phyloP scores from a whole-genome alignment of 1,140 invertebrate genomes.

The Temnothorax curvispinosus region DNA sequence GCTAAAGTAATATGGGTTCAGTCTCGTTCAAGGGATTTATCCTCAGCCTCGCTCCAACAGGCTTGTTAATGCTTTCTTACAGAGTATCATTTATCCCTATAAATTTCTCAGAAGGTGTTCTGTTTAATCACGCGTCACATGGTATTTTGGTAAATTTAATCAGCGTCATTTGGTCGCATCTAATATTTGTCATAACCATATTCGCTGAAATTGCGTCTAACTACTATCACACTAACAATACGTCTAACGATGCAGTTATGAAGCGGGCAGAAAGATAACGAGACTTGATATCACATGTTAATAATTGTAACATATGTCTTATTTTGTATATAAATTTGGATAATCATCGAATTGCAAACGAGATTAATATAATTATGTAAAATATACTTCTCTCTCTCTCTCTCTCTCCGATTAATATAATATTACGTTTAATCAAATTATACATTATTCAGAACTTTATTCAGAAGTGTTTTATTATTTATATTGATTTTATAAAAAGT shows the following conservation, averaged over 20 bases:
- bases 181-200: constrained; percentile 69
- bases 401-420: neutral
- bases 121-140: constrained; percentile 69
- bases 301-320: neutral
- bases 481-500: neutral
- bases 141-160: constrained; percentile 71
- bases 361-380: neutral
- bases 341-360: neutral
- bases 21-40: constrained; percentile 68
- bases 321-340: neutral
- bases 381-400: too few species aligned
- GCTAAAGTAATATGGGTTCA: constrained; percentile 72
- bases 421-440: neutral
- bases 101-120: constrained; percentile 56
- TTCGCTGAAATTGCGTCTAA: constrained; percentile 72
- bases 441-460: neutral
- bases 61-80: constrained; percentile 74
- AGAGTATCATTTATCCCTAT: constrained; percentile 64
- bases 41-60: constrained; percentile 70
- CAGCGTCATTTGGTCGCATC: constrained; percentile 64
- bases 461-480: neutral
- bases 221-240: constrained; percentile 75
- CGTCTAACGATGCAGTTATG: constrained; percentile 64
- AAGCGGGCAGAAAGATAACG: constrained; percentile 63
- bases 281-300: neutral